phyloP scores from a whole-genome alignment of 2,797 vertebrate species.

The Geotrypetes seraphini region DNA sequence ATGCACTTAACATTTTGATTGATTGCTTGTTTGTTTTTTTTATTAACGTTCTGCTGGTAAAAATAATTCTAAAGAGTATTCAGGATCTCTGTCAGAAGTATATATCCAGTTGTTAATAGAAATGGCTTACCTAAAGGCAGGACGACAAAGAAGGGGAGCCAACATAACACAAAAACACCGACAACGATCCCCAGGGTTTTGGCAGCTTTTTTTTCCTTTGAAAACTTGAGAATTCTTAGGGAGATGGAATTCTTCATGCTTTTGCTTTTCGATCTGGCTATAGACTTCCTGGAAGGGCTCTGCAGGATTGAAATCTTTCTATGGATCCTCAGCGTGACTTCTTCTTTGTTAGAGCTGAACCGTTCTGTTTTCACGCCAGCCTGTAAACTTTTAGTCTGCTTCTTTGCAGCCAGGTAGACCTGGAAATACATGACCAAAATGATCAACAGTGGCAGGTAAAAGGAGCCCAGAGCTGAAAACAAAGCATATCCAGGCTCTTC shows the following conservation, averaged over 20 bases:
- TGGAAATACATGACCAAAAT: slow-evolving; percentile 19
- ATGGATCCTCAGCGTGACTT: not conserved
- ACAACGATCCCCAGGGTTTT: not conserved
- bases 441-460: slow-evolving; percentile 60
- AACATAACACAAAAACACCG: not conserved
- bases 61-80: no score
- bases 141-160: not conserved
- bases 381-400: not conserved
- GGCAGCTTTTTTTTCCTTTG: not conserved
- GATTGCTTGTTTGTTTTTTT: no score
- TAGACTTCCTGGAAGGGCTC: no score
- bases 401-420: not conserved
- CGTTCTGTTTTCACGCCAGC: not conserved
- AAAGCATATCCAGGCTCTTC: slow-evolving; percentile 57
- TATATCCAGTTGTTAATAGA: not conserved
- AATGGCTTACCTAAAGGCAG: not conserved
- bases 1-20: no score
- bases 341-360: not conserved
- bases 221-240: not conserved
- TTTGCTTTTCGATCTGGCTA: not conserved
- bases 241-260: not conserved
- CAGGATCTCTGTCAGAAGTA: no score
- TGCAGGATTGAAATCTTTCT: not conserved
- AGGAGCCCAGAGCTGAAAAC: slow-evolving; percentile 61
- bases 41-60: no score